These are phyloP conservation scores for Hippocampus abdominalis DNA, from an alignment of 2,113 vertebrate species.

Conservation along the genomic window DNA sequence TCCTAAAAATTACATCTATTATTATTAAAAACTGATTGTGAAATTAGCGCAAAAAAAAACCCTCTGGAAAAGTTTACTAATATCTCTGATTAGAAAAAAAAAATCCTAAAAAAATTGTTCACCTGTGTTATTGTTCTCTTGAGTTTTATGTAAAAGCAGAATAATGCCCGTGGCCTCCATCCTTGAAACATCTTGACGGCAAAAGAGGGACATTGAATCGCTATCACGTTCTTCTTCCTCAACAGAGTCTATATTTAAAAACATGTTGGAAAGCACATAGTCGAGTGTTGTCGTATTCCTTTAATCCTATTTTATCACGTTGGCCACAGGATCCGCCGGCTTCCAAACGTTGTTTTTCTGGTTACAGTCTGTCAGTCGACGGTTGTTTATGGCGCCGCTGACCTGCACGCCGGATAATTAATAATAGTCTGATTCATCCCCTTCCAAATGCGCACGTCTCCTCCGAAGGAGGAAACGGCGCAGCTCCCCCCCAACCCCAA, in stretches of 20 bases:
- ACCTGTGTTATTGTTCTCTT: neutral
- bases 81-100: no score
- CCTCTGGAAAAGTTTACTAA: no score
- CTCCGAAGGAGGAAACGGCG: conserved; percentile 38
- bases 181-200: neutral
- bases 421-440: conserved; percentile 70
- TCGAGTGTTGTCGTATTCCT: conserved; percentile 5
- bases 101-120: no score
- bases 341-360: conserved; percentile 49
- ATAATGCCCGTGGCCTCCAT: neutral
- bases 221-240: neutral
- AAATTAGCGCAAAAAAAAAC: no score
- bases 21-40: no score
- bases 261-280: neutral
- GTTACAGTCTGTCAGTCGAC: conserved; percentile 48
- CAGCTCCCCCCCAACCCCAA: conserved; percentile 12
- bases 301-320: conserved; percentile 31
- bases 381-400: conserved; percentile 58
- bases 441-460: conserved; percentile 51
- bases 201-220: neutral
- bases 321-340: conserved; percentile 12
- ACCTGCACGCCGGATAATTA: conserved; percentile 61
- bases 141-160: no score
- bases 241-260: neutral
- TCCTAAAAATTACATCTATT: no score